These are phyloP conservation scores for Tragopan temminckii DNA, from an alignment of 2,797 vertebrate genomes.

Conservation along the genomic window DNA sequence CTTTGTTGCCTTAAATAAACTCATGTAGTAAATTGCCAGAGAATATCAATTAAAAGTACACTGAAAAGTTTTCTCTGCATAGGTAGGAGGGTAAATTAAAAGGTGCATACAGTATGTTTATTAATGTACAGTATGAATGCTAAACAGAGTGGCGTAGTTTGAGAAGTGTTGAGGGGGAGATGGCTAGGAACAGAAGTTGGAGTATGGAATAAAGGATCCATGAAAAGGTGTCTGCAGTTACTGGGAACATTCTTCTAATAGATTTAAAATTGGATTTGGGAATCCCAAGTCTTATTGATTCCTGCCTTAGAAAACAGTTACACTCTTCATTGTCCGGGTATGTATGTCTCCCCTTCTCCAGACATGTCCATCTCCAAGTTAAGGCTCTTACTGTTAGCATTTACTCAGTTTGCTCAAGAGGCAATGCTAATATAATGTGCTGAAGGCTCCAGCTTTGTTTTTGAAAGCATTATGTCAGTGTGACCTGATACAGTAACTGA, in stretches of 20 bases:
- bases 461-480: neutral
- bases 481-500: conserved; percentile 39
- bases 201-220: neutral
- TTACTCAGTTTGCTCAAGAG: conserved; percentile 18
- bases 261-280: neutral
- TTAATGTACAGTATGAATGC: neutral
- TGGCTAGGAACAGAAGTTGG: neutral
- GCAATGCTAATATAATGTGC: neutral
- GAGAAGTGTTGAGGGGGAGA: neutral
- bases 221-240: neutral
- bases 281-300: neutral
- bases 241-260: neutral
- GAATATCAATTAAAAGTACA: neutral
- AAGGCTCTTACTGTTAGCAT: neutral
- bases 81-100: neutral
- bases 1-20: conserved; percentile 16
- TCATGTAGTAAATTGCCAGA: neutral
- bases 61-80: neutral
- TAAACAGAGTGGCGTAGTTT: neutral
- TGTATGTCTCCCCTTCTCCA: neutral
- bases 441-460: conserved; percentile 13
- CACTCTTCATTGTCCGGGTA: neutral
- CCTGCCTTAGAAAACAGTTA: neutral
- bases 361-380: neutral
- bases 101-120: neutral